Evolutionary conservation across 1,140 invertebrate genomes (phyloP).

Genomic region (Metopolophium dirhodum): DNA sequence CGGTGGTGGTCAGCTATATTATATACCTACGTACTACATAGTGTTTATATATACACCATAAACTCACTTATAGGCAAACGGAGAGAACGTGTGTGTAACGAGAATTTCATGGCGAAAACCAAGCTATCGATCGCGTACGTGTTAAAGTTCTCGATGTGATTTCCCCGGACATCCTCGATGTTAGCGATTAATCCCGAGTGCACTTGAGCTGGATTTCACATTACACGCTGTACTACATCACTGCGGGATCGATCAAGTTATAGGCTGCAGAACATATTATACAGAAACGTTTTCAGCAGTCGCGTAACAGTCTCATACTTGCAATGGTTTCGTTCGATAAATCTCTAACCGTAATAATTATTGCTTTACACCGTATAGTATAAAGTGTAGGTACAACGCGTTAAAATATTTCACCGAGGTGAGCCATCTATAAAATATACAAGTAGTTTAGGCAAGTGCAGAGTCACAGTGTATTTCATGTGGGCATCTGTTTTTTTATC

Average conservation of each 20-base stretch:
- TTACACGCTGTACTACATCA: not conserved
- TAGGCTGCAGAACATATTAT: not conserved
- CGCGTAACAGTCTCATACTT: too few relatives aligned
- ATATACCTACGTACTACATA: not conserved
- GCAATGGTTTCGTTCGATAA: not conserved
- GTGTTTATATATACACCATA: not conserved
- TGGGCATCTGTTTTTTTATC: too few relatives aligned
- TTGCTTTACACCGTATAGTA: not conserved
- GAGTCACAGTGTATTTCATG: too few relatives aligned
- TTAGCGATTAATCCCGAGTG: not conserved
- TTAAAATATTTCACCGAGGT: not conserved
- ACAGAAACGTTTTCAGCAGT: not conserved
- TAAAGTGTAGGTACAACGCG: not conserved
- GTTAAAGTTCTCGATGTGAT: not conserved
- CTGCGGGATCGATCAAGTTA: not conserved
- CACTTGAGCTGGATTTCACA: not conserved
- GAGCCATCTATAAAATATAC: not conserved
- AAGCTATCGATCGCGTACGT: not conserved
- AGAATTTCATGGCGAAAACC: not conserved
- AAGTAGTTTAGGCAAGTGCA: too few relatives aligned
- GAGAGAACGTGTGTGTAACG: not conserved
- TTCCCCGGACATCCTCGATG: not conserved
- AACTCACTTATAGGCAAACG: not conserved
- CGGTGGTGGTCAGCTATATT: not conserved
- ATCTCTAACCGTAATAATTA: not conserved